Percentiles rank a stretch among this genome's conserved stretches.
Evolutionary conservation across 1,140 invertebrate species (phyloP).

Genomic region (Drosophila mayri): DNA sequence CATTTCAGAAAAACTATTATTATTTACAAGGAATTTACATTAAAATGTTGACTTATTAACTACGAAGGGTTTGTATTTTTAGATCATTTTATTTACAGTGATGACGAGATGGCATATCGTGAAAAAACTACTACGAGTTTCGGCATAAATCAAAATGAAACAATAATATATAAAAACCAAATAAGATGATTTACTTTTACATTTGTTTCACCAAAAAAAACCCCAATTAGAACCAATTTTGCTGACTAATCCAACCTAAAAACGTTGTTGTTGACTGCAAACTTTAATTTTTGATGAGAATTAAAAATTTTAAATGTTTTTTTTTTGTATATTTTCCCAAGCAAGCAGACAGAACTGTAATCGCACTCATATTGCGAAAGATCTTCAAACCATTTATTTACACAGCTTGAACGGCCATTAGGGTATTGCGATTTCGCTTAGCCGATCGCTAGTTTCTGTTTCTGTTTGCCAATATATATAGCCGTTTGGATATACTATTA

Average conservation of each 20-base stretch:
- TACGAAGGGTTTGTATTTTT: not conserved
- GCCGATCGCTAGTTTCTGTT: constrained; percentile 8
- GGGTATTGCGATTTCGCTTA: constrained; percentile 29
- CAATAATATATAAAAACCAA: not conserved
- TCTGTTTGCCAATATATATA: constrained; percentile 43
- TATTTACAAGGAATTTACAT: constrained; percentile 3
- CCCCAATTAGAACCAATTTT: not conserved
- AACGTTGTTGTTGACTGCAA: not conserved
- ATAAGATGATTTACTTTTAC: not conserved
- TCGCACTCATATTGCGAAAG: not conserved
- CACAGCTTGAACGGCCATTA: constrained; percentile 16
- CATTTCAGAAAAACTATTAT: not conserved
- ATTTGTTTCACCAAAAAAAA: not conserved
- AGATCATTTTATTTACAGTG: not conserved
- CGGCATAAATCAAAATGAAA: not conserved
- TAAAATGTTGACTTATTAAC: not conserved
- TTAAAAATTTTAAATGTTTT: not conserved
- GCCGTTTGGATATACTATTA: constrained; percentile 20
- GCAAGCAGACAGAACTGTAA: not conserved
- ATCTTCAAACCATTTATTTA: constrained; percentile 14
- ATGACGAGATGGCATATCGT: not conserved
- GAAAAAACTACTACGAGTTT: too few relatives aligned
- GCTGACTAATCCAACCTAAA: not conserved
- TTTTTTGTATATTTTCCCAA: not conserved
- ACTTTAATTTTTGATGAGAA: too few relatives aligned